A percentile compares a stretch with the other conserved stretches of the same genome.
These are phyloP conservation scores for Geopemphigus sp. DNA, from an alignment of 1,140 invertebrate species.

Conservation along the genomic window DNA sequence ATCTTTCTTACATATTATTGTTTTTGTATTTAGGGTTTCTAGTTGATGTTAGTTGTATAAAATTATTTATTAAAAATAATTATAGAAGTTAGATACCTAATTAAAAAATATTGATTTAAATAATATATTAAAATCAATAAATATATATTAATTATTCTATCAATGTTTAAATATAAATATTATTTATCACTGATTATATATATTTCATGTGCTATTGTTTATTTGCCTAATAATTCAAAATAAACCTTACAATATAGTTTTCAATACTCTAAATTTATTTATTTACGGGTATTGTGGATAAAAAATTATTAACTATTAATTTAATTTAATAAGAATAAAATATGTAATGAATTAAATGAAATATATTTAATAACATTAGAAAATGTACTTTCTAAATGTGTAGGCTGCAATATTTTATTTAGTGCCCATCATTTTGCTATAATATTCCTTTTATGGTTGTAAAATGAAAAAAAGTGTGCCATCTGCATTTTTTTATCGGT, in stretches of 20 bases:
- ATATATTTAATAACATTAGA: background rate
- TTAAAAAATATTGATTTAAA: too few species aligned
- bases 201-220: too few species aligned
- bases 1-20: too few species aligned
- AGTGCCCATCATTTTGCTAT: background rate
- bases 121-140: too few species aligned
- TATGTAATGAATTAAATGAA: background rate
- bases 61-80: too few species aligned
- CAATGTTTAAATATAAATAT: too few species aligned
- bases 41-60: too few species aligned
- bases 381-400: conserved; percentile 15
- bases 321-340: background rate
- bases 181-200: too few species aligned
- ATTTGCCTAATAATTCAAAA: background rate
- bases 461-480: conserved; percentile 9
- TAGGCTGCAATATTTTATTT: conserved; percentile 4
- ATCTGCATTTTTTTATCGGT: background rate
- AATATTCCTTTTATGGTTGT: conserved; percentile 10
- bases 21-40: too few species aligned
- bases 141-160: too few species aligned
- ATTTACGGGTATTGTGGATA: background rate
- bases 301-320: background rate
- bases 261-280: background rate
- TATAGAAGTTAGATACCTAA: too few species aligned
- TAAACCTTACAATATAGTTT: background rate